Conservation (phyloP, 2,113 vertebrate genomes). For the Leucopsar rothschildi region DNA sequence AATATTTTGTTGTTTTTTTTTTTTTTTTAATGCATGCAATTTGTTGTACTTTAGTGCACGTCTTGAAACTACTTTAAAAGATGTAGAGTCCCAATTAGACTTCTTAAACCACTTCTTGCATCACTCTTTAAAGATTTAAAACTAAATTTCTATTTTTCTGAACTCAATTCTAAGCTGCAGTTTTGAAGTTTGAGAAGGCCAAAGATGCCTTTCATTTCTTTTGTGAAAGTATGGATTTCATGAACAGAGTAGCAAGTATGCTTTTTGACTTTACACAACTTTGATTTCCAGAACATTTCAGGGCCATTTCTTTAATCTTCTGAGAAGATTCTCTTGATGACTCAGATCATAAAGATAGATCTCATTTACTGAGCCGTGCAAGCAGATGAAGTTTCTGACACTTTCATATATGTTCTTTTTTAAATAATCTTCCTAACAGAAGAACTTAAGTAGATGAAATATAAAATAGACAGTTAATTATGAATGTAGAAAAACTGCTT, state of each 20-base stretch:
- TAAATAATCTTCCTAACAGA: conserved; percentile 24
- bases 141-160: neutral
- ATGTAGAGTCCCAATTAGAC: neutral
- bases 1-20: neutral
- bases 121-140: neutral
- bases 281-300: conserved; percentile 8
- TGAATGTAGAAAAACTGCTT: neutral
- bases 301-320: conserved; percentile 33
- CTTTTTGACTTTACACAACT: neutral
- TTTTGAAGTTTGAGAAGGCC: neutral
- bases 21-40: neutral
- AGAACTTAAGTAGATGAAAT: conserved; percentile 20
- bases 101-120: neutral
- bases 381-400: conserved; percentile 6
- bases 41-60: neutral
- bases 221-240: neutral
- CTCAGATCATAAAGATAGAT: conserved; percentile 25
- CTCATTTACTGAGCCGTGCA: conserved; percentile 22
- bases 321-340: conserved; percentile 29
- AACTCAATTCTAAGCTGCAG: neutral
- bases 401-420: conserved; percentile 1
- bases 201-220: neutral
- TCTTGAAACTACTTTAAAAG: neutral
- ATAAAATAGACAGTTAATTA: conserved; percentile 52
- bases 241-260: neutral